Evolutionary conservation across 1,140 invertebrate genomes (phyloP), one percentile per base, ranked within the genome.

Genomic region (Delia radicum): DNA sequence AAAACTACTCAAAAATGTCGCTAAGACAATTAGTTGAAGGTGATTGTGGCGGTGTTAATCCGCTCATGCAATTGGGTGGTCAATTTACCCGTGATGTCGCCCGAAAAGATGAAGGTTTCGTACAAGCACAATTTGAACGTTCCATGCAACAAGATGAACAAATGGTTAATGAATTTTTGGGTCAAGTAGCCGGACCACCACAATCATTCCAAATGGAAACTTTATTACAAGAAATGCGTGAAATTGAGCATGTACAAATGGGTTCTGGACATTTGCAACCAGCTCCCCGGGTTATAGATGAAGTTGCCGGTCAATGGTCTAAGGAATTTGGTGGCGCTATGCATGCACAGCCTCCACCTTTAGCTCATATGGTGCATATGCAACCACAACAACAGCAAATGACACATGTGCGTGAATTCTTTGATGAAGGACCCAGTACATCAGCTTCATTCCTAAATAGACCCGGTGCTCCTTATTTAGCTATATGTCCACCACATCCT

Each of bases 11-110:
- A 33, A 82, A 77, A 62, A 94, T 94, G 93, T 90, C 93, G 76
- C 89, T 95, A 78, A 89, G 92, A 79, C 92, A 95, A 81, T 88
- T 98, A 76, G 93, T 97, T 26, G 96, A 96, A 77, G 94, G 92
- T 65, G 95, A 98, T 76, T 98, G 97, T 87, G 96, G 96, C 33
- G 93, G 93, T 18, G 89, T 93, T 0, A 98, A 96, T 88, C 92
- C 96, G 7, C 86, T 98, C 63, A 91, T 96, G 80, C 93, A 93
- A 79, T 87, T 98, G 28, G 93, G 95, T 2, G 92, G 93, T 73
- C 96, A 98, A 85, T 92, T 97, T 77, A 93, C 93, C 26, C 90
- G 93, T 80, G 95, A 98, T 88, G 91, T 90, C 81, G 90, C 91
- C 15, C 88, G 90, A 33, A 90, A 90, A 83, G 92, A 94, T 79